Percentiles rank a stretch among this genome's conserved stretches.
phyloP scores from a whole-genome alignment of 2,797 vertebrate species.

The Sciurus vulgaris region DNA sequence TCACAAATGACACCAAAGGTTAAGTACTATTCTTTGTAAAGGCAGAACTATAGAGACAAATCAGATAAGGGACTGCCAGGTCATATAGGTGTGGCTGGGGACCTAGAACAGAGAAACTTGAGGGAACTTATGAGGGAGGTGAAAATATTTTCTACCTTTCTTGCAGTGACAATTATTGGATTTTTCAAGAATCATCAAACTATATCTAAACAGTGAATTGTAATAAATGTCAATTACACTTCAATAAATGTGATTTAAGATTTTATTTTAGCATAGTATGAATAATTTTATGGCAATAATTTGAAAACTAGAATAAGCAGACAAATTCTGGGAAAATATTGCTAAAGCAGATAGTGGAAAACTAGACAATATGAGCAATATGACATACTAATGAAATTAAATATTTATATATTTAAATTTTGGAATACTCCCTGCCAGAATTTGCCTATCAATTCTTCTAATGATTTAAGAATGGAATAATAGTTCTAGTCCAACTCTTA shows the following conservation, averaged over 20 bases:
- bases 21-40: background rate
- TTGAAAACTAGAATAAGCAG: background rate
- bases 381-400: background rate
- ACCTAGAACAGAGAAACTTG: background rate
- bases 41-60: background rate
- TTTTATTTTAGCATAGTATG: background rate
- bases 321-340: background rate
- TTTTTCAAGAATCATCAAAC: background rate
- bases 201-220: background rate
- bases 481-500: slow-evolving; percentile 10
- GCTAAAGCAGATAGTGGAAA: background rate
- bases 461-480: slow-evolving; percentile 18
- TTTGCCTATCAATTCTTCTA: background rate
- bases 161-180: background rate
- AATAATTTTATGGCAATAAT: background rate
- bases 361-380: background rate
- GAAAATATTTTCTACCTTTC: background rate
- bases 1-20: background rate
- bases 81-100: fast-evolving
- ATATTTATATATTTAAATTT: slow-evolving; percentile 1
- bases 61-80: background rate
- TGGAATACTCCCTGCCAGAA: background rate
- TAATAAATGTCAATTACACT: background rate
- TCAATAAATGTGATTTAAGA: background rate
- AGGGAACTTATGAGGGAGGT: background rate